Evolutionary conservation across 2,888 invertebrate genomes (phyloP).

Genomic region (Digitonthophagus gazella): DNA sequence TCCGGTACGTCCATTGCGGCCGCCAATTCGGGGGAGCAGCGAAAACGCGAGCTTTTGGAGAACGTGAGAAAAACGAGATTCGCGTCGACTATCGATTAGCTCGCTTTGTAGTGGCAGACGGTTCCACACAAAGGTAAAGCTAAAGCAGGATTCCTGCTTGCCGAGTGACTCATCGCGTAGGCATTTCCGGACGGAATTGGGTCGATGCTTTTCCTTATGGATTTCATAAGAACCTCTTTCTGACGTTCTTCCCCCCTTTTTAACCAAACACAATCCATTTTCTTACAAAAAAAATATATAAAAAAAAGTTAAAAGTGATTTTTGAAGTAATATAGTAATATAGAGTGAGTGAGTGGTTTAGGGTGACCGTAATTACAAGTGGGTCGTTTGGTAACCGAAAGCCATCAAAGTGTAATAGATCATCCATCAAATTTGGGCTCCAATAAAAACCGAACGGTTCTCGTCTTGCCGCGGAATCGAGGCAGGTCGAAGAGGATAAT

Average conservation of each 20-base stretch:
- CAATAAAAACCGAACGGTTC: not conserved
- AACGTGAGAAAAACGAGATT: not conserved
- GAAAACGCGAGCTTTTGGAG: not conserved
- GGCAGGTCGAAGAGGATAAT: constrained; percentile 7
- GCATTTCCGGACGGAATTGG: not conserved
- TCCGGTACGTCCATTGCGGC: not conserved
- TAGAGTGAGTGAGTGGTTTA: too few relatives aligned
- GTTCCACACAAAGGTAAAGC: not conserved
- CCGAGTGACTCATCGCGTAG: not conserved
- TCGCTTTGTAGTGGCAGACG: not conserved
- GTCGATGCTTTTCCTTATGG: not conserved
- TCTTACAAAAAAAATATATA: too few relatives aligned
- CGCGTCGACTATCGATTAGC: not conserved
- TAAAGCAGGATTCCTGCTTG: not conserved
- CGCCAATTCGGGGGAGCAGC: not conserved
- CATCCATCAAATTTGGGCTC: not conserved
- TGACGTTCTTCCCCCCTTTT: not conserved
- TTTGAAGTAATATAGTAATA: too few relatives aligned
- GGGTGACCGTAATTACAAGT: not conserved
- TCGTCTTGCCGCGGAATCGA: not conserved
- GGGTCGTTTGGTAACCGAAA: not conserved
- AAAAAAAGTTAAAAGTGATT: too few relatives aligned
- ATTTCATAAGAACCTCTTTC: not conserved
- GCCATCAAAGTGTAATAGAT: not conserved
- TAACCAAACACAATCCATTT: too few relatives aligned